Base-by-base conservation (phyloP, 2,888 invertebrate species). In the Mythimna loreyi region DNA sequence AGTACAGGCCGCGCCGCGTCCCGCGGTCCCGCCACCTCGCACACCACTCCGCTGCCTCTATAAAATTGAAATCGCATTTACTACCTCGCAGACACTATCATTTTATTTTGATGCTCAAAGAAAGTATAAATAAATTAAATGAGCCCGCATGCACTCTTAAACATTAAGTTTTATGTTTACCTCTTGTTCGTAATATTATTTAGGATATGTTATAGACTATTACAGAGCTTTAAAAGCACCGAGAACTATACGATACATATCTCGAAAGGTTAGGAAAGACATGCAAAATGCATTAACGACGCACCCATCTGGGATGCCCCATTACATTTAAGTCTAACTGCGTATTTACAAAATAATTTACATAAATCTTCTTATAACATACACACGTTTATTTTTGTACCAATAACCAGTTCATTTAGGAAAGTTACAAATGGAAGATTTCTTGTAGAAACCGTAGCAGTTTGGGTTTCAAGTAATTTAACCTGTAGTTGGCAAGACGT, bases 51-150 rank as follows among this genome's bases (percentile, higher is more conserved):
- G 86, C 85, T 89, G 87, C 89, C 88, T 92, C 91, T 90, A 86
- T 85, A 90, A 94, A 94, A 94, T 95, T 94, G 92, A 94, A 94
- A 94, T 95, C 93, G 89, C 91, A 92, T 94, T 94, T 92, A 88
- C 90, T 86, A 88, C 91, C 89, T 83, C 87, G 86, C 86, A 84
- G 88, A 89, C 86, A 86, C 89, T 87, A 90, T 87, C 89, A 89
- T 90, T 89, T 90, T 89, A 87, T 90, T n/a, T 90, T 90, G 80
- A 79, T 82, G 73, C 78, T 80, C 62, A 58, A 68, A 73, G 53
- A 64, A 77, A 65, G 60, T 60, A 69, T 66, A 74, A 74, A 76
- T 70, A 69, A 78, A 78, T 75, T 69, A 83, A 80, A 67, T 47
- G 55, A 72, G 36, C 49, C 57, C 28, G 47, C 53, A 65, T 55